Evolutionary conservation across 2,797 vertebrate species (phyloP).

Genomic region (Anas capensis): DNA sequence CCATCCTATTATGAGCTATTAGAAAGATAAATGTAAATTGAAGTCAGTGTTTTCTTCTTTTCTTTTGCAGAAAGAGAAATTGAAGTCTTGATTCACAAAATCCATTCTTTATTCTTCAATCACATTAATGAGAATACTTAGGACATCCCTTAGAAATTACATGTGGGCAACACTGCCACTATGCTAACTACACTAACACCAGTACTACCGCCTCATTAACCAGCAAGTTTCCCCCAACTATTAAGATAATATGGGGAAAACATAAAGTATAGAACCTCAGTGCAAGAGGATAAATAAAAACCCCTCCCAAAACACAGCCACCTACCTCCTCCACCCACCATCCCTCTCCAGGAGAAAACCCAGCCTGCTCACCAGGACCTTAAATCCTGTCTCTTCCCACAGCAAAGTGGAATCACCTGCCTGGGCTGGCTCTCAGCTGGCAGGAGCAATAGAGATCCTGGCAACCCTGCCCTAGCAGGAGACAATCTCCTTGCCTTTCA

Average conservation of each 20-base stretch:
- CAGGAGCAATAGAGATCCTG: slow-evolving; percentile 30
- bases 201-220: no score
- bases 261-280: background rate
- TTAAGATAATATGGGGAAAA: no score
- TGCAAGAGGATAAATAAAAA: background rate
- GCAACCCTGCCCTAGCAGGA: background rate
- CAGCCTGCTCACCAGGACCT: background rate
- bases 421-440: background rate
- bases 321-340: background rate
- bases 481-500: slow-evolving; percentile 43
- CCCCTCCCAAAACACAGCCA: rapidly evolving
- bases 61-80: background rate
- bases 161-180: background rate
- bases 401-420: slow-evolving; percentile 1
- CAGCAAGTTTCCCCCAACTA: no score
- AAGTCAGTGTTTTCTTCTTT: background rate
- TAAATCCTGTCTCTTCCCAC: background rate
- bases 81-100: background rate
- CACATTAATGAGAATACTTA: background rate
- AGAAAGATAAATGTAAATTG: background rate
- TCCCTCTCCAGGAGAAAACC: background rate
- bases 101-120: background rate
- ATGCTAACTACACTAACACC: background rate
- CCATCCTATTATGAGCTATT: background rate
- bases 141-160: rapidly evolving